Evolutionary conservation across 2,888 invertebrate species (phyloP).

Genomic region (Arenicola marina): DNA sequence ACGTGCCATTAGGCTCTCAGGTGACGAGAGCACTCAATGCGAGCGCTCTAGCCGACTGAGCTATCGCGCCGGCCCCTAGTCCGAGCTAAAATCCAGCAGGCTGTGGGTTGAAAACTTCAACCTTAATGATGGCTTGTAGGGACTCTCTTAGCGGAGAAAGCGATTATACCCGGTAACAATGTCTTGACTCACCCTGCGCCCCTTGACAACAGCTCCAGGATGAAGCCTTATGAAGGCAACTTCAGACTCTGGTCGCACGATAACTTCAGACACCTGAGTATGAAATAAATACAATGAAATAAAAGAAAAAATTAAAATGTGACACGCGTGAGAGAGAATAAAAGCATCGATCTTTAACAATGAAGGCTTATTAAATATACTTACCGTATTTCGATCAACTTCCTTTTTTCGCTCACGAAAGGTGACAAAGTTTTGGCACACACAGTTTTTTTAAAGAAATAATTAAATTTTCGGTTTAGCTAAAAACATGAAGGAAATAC

Average conservation of each 20-base stretch:
- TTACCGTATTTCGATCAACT: background rate
- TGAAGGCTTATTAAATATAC: conserved; percentile 2
- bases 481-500: no score
- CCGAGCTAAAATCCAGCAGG: no score
- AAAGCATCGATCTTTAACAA: no score
- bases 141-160: background rate
- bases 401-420: background rate
- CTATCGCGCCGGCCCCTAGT: no score
- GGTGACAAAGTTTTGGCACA: background rate
- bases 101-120: no score
- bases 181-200: conserved; percentile 66
- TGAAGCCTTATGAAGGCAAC: conserved; percentile 82
- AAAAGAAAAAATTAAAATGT: background rate
- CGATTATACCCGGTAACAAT: background rate
- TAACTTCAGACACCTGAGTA: conserved; percentile 73
- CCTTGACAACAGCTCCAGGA: conserved; percentile 85
- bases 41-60: no score
- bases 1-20: no score
- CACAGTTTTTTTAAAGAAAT: no score
- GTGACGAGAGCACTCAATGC: no score
- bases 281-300: background rate
- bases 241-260: conserved; percentile 82
- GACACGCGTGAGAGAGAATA: no score
- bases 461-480: no score
- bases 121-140: no score